These are phyloP conservation scores for Enchytraeus crypticus DNA, from an alignment of 2,888 invertebrate genomes.

Conservation along the genomic window DNA sequence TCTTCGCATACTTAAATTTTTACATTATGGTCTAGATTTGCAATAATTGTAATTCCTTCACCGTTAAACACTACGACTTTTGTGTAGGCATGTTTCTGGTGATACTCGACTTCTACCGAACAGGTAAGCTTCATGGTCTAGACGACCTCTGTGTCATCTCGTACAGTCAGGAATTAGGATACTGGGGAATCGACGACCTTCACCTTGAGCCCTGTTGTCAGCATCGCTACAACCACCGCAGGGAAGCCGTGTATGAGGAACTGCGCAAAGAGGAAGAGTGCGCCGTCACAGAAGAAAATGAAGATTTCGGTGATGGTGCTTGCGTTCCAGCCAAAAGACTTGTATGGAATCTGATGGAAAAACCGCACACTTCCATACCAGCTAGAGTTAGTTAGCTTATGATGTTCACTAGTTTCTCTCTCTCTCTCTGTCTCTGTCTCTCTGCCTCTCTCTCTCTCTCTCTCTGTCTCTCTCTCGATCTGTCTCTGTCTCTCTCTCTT, in stretches of 20 bases:
- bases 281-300: slow-evolving; percentile 6
- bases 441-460: background rate
- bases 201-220: slow-evolving; percentile 16
- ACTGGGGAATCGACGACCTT: slow-evolving; percentile 15
- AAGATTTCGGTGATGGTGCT: slow-evolving; percentile 4
- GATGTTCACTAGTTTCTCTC: background rate
- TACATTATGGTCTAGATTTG: no score
- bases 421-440: background rate
- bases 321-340: slow-evolving; percentile 2
- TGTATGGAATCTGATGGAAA: slow-evolving; percentile 14
- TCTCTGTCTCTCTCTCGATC: no score
- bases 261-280: slow-evolving; percentile 13
- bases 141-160: slow-evolving; percentile 13
- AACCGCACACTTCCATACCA: slow-evolving; percentile 14
- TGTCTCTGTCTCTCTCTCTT: no score
- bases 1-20: no score
- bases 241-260: slow-evolving; percentile 12
- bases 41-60: no score
- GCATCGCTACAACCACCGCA: slow-evolving; percentile 10
- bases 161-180: slow-evolving; percentile 8
- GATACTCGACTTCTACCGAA: slow-evolving; percentile 14
- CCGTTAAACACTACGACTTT: no score
- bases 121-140: slow-evolving; percentile 12
- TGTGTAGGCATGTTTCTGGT: slow-evolving; percentile 5
- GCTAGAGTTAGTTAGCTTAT: slow-evolving; percentile 9